Evolutionary conservation across 2,113 vertebrate species (phyloP), one percentile per base, ranked within the genome.

Genomic region (Speoplatyrhinus poulsoni): DNA sequence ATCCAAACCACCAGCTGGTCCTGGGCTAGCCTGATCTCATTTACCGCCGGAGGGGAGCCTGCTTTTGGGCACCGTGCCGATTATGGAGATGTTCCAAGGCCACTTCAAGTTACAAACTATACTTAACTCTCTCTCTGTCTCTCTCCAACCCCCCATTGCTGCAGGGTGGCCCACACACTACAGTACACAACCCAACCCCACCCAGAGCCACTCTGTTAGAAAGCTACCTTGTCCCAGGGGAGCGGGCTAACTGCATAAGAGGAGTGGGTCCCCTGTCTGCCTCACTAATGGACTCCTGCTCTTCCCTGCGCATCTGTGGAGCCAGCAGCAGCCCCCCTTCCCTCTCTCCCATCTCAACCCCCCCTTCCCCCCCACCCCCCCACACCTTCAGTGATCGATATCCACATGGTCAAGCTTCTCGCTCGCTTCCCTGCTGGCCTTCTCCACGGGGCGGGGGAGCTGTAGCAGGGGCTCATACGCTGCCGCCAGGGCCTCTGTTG

Each of bases 1-100:
- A 92, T 91, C 77, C 69, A 69, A 85, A 77, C 81, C 80, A 86
- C 88, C 92, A 91, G 90, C 90, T 93, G 91, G 82, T 88, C 85
- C 77, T 13, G 67, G 82, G 75, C 84, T 33, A 67, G 75, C 76
- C 85, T 90, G 82, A 88, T 91, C 89, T 89, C 80, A 89, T 90
- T 90, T 80, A 85, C 81, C 72, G 80, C 82, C 73, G 63, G 60
- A 75, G 87, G 76, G 76, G 76, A 79, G 76, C 81, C 74, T 69
- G 81, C 85, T 76, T 80, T 57, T 76, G 82, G 86, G 80, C 86
- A 82, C 79, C 79, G 79, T 47, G 85, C 76, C 83, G 80, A 85
- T 89, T 85, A 85, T 78, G 85, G 83, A 82, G 83, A 82, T 67
- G 67, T 72, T 84, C 85, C 87, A 82, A 80, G 46, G 79, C 66